Evolutionary conservation across 1,140 invertebrate species (phyloP).

Genomic region (Megalopta genalis): DNA sequence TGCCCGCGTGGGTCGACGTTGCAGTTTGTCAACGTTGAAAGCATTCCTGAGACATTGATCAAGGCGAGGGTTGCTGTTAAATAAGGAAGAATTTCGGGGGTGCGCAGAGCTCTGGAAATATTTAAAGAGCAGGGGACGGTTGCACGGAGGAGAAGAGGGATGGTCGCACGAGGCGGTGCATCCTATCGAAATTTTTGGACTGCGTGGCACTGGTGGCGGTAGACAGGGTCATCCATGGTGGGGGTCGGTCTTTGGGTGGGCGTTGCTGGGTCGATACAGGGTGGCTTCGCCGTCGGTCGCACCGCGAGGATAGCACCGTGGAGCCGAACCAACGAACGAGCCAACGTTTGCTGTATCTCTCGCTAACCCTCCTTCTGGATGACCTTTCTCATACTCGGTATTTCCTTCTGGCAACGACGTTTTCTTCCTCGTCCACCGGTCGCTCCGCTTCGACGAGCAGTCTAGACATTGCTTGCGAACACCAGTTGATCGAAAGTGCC

Average conservation of each 20-base stretch:
- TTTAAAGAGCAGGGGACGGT: too few species aligned
- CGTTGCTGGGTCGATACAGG: conserved; percentile 73
- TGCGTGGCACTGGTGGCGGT: conserved; percentile 40
- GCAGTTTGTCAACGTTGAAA: too few species aligned
- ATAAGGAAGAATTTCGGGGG: too few species aligned
- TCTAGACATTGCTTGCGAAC: background rate
- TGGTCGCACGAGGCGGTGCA: conserved; percentile 21
- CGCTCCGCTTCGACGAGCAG: background rate
- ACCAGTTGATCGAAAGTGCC: background rate
- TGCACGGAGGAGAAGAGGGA: too few species aligned
- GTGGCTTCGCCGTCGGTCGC: conserved; percentile 64
- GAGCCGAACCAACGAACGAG: conserved; percentile 27
- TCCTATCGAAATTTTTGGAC: conserved; percentile 53
- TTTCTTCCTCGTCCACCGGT: background rate
- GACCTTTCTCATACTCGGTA: background rate
- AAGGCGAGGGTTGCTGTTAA: too few species aligned
- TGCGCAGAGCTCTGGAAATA: too few species aligned
- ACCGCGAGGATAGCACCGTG: conserved; percentile 52
- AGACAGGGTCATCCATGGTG: conserved; percentile 60
- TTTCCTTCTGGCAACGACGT: background rate
- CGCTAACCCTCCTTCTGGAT: conserved; percentile 2
- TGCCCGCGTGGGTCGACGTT: too few species aligned
- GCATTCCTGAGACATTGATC: too few species aligned
- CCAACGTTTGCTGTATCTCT: conserved; percentile 43
- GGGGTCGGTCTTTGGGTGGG: conserved; percentile 66